These are phyloP conservation scores for Tiphia femorata DNA, from an alignment of 2,888 invertebrate species.

Conservation along the genomic window DNA sequence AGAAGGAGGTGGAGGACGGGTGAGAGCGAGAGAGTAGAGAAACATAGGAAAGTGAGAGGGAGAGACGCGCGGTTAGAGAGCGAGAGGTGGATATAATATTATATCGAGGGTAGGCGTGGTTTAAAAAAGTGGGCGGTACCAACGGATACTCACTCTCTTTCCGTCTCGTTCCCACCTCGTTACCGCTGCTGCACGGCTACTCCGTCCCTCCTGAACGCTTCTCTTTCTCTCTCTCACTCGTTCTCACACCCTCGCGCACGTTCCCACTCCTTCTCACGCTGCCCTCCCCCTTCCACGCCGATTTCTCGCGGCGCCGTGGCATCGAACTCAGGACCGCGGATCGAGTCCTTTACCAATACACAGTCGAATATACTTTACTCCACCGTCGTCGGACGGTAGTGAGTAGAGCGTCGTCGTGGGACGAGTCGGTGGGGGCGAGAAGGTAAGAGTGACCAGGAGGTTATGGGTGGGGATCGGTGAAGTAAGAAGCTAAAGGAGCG, in stretches of 20 bases:
- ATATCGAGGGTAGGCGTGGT: constrained; percentile 65
- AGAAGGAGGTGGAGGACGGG: constrained; percentile 18
- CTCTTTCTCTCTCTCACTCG: constrained; percentile 31
- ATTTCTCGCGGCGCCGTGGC: constrained; percentile 46
- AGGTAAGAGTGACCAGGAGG: too few species aligned
- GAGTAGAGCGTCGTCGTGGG: too few species aligned
- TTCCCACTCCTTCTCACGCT: constrained; percentile 33
- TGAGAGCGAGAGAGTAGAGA: constrained; percentile 10
- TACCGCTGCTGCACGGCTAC: constrained; percentile 20
- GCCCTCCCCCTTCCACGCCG: constrained; percentile 19
- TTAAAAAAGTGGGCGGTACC: constrained; percentile 65
- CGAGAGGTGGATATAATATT: constrained; percentile 50
- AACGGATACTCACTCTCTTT: constrained; percentile 54
- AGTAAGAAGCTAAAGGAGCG: too few species aligned
- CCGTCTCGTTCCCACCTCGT: constrained; percentile 42
- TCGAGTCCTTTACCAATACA: constrained; percentile 60
- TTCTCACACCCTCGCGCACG: constrained; percentile 21
- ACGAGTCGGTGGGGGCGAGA: too few species aligned
- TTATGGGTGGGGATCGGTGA: too few species aligned
- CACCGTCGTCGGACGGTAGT: not conserved
- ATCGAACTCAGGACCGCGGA: constrained; percentile 65
- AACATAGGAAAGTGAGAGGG: constrained; percentile 2
- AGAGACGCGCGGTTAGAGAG: constrained; percentile 13
- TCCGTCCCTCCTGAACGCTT: too few species aligned
- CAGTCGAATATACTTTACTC: constrained; percentile 20